Base-by-base conservation (phyloP, 1,140 invertebrate species). In the Drosophila sechellia region DNA sequence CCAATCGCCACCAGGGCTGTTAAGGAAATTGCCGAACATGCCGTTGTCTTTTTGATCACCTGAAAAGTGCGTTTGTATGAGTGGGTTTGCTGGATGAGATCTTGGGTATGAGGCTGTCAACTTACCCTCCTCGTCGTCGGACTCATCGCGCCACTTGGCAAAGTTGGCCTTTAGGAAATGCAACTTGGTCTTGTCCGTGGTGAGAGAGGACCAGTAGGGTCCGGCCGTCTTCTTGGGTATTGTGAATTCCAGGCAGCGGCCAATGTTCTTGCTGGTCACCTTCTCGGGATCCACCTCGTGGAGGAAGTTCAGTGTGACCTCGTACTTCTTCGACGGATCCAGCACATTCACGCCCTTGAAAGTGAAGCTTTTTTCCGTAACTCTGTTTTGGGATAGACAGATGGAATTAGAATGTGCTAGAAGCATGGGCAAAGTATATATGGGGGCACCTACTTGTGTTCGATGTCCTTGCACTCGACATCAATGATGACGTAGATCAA, bases 161-260 rank as follows among this genome's bases (percentile, higher is more conserved):
- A 99, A 99, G 92, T 99, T 98, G 74, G 98, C 96, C 93, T 98
- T 99, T 56, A 99, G 94, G 98, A 98, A 99, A 92, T 99, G 98
- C 77, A 96, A 95, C 93, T 98, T 99, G 90, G 95, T 95, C 78
- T 96, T 96, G 76, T 97, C 97, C 93, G 97, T 97, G 27, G 97
- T 96, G 52, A 99, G 94, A 55, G 95, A 93, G 58, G 97, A 96
- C 98, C 98, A 99, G 91, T 95, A 99, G 11, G 96, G 94, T 66
- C 95, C 96, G 55, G 60, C 77, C 48, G 89, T 76, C 65, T 92
- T 91, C 68, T 91, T 94, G 60, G 85, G 90, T 90, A 98, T 93
- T 72, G 96, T 94, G 84, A 97, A 94, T 93, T 97, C 96, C 75
- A 97, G 95, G 89, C 95, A 95, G 85, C 97, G 94, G 46, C 95